Base-by-base conservation (phyloP, 2,113 vertebrate genomes). In the Jacana jacana region DNA sequence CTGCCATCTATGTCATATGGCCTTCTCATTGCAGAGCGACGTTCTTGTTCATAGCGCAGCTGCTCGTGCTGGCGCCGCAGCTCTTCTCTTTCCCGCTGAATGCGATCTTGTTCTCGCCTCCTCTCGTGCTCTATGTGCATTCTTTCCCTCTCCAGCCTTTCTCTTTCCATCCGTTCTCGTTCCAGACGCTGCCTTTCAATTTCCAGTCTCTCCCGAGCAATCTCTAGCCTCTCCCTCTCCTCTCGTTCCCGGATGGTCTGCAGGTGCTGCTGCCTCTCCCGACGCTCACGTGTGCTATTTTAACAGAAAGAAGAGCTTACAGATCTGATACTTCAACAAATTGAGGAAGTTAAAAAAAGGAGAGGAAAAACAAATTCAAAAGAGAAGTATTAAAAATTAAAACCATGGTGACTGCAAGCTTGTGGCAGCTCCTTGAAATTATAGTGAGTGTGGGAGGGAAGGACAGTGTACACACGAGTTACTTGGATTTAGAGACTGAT, bases 41-140 rank as follows among this genome's bases (percentile, higher is more conserved):
- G 97, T 7, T 99, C 99, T 77, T 99, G 99, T 16, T 99, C 99
- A 1, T 98, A 99, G 88, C 99, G 99, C 89, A 99, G 97, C 83
- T 99, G 98, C 39, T 99, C 99, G 14, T 99, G 99, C 97, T 99
- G 99, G 7, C 99, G 98, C 27, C 99, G 98, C 81, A 99, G 98
- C 94, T 99, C 99, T 24, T 99, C 99, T 0, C 99, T 98, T 96
- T 99, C 99, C 0, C 99, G 97, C 79, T 99, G 98, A 87, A 99
- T 99, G 42, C 99, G 98, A 72, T 99, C 99, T 85, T 99, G 99
- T 87, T 99, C 99, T 0, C 99, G 98, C 20, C 99, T 95, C 42
- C 99, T 98, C 95, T 99, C 99, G 0, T 99, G 99, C 81, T 99
- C 99, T 16, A 99, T 99, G 3, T 99, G 98, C 95, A 99, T 97